Base-by-base conservation (phyloP, 2,888 invertebrate genomes). In the Epirrita christyi region DNA sequence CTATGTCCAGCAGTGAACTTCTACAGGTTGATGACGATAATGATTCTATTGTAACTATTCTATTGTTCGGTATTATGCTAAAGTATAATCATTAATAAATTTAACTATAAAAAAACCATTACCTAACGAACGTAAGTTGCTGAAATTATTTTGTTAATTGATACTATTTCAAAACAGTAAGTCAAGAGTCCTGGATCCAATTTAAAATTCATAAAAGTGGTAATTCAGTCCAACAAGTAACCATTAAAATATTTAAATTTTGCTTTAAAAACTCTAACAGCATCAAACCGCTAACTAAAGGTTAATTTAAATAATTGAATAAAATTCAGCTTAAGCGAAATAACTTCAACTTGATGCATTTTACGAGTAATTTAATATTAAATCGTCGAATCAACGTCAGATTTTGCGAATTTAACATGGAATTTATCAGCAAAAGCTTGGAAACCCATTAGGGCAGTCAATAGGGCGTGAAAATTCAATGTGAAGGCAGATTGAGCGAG, bases 391-490 rank as follows among this genome's bases (percentile, higher is more conserved):
- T 59, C 53, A 59, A 50, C 54, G 49, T 55, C 53, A 53, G 37
- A 55, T 44, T 57, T 59, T 55, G 15, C 11, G 13, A 40, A 29
- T 47, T 60, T 50, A 44, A n/a, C 29, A 10, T 5, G 8, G 28
- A 52, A 55, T 47, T 72, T 72, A 72, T 73, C 71, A 68, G 43
- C 53, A 57, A 68, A 68, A 73, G 72, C 68, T 71, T 64, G 64
- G 63, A 61, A 75, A 70, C 54, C 70, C 70, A 75, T 78, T 76
- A 75, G 66, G 63, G 67, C 48, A 59, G 65, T 70, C 72, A 75
- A 77, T 79, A 76, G 75, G 70, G 72, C 70, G 75, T 64, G 72
- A 76, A 73, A 75, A 77, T 78, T 71, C 71, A 70, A 74, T 73
- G 73, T 68, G 64, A 63, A 64, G 61, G 71, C 70, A 64, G 75